phyloP scores from a whole-genome alignment of 2,888 invertebrate species.

The Sympetrum striolatum region DNA sequence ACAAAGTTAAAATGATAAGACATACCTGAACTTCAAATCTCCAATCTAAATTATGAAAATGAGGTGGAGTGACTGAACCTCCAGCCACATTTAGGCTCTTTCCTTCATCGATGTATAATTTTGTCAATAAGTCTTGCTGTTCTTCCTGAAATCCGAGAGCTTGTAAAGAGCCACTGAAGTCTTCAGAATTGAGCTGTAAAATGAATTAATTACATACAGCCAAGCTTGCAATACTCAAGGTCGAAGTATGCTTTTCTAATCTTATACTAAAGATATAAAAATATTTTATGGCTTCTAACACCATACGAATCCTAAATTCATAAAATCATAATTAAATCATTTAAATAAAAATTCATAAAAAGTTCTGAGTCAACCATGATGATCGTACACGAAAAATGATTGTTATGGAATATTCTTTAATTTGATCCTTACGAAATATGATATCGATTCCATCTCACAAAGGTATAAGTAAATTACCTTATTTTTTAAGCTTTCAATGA shows the following conservation, averaged over 20 bases:
- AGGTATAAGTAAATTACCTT: constrained; percentile 61
- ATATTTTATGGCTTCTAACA: neutral
- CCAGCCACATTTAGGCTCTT: constrained; percentile 64
- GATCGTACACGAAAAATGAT: too few relatives aligned
- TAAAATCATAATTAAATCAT: too few relatives aligned
- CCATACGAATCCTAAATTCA: neutral
- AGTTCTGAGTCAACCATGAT: too few relatives aligned
- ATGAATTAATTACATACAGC: neutral
- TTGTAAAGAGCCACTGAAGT: neutral
- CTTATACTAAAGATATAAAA: too few relatives aligned
- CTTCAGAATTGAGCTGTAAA: neutral
- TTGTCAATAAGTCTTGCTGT: constrained; percentile 66
- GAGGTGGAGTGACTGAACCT: constrained; percentile 58
- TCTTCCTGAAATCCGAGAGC: constrained; percentile 68
- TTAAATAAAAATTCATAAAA: too few relatives aligned
- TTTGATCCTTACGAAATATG: neutral
- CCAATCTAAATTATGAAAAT: constrained; percentile 70
- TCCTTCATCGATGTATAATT: constrained; percentile 67
- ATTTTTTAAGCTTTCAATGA: constrained; percentile 74
- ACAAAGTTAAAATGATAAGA: constrained; percentile 30
- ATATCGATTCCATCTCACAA: neutral
- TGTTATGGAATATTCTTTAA: too few relatives aligned
- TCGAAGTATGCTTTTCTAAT: too few relatives aligned
- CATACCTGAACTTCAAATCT: constrained; percentile 69
- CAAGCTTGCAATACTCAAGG: too few relatives aligned